Evolutionary conservation across 30 jellyfish, hydroid and myxozoan genomes (phyloP).

Genomic region (Mastigias papua): DNA sequence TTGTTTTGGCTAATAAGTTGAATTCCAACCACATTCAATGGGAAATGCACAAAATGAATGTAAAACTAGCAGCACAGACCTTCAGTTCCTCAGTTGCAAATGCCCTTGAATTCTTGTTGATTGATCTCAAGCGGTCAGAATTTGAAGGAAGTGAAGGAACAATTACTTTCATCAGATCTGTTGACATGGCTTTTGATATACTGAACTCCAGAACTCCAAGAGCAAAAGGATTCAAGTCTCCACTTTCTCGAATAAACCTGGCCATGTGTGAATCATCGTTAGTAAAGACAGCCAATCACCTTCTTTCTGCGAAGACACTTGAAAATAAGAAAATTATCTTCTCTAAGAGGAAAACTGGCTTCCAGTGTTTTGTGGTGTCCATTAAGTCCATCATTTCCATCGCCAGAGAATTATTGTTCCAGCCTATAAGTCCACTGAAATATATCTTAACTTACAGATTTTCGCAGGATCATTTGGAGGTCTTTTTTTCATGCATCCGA

Average conservation of each 20-base stretch:
- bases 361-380: conserved; percentile 28
- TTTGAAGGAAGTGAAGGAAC: conserved; percentile 32
- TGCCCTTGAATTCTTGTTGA: conserved; percentile 18
- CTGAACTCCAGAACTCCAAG: conserved; percentile 69
- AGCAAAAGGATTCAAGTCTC: conserved; percentile 64
- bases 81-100: conserved; percentile 45
- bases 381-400: conserved; percentile 11
- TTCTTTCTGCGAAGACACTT: background rate
- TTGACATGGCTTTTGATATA: conserved; percentile 46
- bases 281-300: background rate
- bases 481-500: conserved; percentile 29
- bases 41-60: conserved; percentile 54
- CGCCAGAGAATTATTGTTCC: background rate
- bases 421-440: conserved; percentile 32
- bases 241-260: background rate
- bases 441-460: conserved; percentile 66
- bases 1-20: conserved; percentile 12
- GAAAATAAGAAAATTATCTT: background rate
- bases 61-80: conserved; percentile 44
- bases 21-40: conserved; percentile 15
- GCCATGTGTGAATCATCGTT: background rate
- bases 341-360: conserved; percentile 36
- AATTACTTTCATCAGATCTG: conserved; percentile 1
- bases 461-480: conserved; percentile 66
- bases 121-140: background rate